phyloP scores from a whole-genome alignment of 2,888 invertebrate genomes.

The Podabrus alpinus region DNA sequence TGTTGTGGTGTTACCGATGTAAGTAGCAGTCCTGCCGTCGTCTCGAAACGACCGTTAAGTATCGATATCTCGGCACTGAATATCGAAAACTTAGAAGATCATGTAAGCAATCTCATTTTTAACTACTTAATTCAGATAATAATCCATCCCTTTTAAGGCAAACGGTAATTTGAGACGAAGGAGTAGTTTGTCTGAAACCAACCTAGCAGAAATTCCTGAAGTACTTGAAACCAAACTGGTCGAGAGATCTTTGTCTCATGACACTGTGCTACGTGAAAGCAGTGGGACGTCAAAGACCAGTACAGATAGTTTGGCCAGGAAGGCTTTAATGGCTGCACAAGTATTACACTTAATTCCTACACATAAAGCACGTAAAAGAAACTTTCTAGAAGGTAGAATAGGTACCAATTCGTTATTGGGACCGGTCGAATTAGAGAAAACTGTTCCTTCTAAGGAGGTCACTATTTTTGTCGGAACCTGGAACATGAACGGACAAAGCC shows the following conservation, averaged over 20 bases:
- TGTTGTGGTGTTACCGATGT: constrained; percentile 31
- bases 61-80: constrained; percentile 38
- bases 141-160: constrained; percentile 8
- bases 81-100: constrained; percentile 6
- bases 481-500: constrained; percentile 94
- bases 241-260: constrained; percentile 52
- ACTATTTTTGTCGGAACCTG: constrained; percentile 91
- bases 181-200: constrained; percentile 52
- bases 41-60: constrained; percentile 52
- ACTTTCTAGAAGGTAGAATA: constrained; percentile 78
- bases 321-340: constrained; percentile 78
- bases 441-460: constrained; percentile 83
- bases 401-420: constrained; percentile 83
- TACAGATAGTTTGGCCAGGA: constrained; percentile 72
- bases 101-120: not conserved
- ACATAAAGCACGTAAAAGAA: constrained; percentile 79
- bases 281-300: constrained; percentile 42
- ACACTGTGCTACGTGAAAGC: constrained; percentile 49
- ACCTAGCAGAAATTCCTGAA: constrained; percentile 29
- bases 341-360: constrained; percentile 82
- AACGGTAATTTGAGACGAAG: constrained; percentile 42
- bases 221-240: constrained; percentile 39
- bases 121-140: not conserved
- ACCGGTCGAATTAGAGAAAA: constrained; percentile 81
- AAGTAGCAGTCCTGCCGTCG: constrained; percentile 41